Conservation (phyloP, 2,888 invertebrate genomes). For the Dryobota labecula region DNA sequence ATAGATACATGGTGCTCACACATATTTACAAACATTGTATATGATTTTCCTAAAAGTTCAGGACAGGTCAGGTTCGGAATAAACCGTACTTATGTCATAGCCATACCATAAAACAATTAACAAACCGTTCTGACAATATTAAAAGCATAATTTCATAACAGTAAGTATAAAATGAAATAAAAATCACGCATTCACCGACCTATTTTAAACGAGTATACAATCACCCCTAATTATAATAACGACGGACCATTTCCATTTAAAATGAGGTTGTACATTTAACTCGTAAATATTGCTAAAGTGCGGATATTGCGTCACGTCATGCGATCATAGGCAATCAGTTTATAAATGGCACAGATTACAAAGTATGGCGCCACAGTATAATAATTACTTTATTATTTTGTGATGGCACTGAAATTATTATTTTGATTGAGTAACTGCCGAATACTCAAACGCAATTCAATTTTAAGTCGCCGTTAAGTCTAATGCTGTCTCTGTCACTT, state of each 20-base stretch:
- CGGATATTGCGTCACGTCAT: conserved; percentile 43
- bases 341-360: conserved; percentile 44
- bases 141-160: conserved; percentile 8
- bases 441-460: too few relatives aligned
- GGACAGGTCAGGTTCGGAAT: too few relatives aligned
- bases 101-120: conserved; percentile 4
- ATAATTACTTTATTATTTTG: too few relatives aligned
- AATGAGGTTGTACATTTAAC: conserved; percentile 44
- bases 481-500: too few relatives aligned
- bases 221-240: conserved; percentile 54
- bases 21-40: too few relatives aligned
- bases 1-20: too few relatives aligned
- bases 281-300: conserved; percentile 51
- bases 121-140: background rate
- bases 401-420: conserved; percentile 38
- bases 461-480: too few relatives aligned
- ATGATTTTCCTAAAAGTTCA: too few relatives aligned
- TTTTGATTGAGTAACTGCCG: too few relatives aligned
- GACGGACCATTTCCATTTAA: conserved; percentile 54
- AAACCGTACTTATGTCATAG: too few relatives aligned
- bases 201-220: conserved; percentile 45
- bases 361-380: too few relatives aligned
- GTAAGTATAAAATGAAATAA: conserved; percentile 18
- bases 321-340: conserved; percentile 48
- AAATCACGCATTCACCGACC: conserved; percentile 26